Evolutionary conservation across 2,888 invertebrate genomes (phyloP).

Genomic region (Thalpophila matura): DNA sequence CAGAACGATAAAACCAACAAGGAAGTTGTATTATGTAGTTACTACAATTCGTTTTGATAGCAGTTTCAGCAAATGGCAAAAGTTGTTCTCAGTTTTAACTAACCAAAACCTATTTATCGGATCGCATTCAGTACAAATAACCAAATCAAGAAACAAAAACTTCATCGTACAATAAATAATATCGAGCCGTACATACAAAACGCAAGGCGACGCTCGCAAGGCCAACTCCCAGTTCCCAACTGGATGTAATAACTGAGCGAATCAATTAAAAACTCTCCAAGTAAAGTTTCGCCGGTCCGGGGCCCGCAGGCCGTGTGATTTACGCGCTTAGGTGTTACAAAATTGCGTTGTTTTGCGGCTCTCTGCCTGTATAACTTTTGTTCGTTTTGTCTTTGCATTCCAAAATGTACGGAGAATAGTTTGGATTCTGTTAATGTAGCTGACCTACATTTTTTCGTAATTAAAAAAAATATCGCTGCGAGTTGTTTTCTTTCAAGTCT

Average conservation of each 20-base stretch:
- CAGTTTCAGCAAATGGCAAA: constrained; percentile 29
- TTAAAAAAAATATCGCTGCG: constrained; percentile 38
- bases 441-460: constrained; percentile 50
- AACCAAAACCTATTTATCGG: constrained; percentile 29
- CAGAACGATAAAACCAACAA: constrained; percentile 14
- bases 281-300: constrained; percentile 68
- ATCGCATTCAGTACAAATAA: constrained; percentile 28
- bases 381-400: constrained; percentile 54
- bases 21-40: constrained; percentile 10
- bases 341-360: constrained; percentile 63
- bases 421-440: constrained; percentile 50
- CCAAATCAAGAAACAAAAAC: constrained; percentile 43
- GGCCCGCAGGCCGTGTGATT: constrained; percentile 71
- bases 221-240: constrained; percentile 55
- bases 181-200: constrained; percentile 25
- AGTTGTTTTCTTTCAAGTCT: constrained; percentile 21
- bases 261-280: constrained; percentile 79
- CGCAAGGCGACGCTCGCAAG: constrained; percentile 36
- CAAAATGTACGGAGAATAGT: constrained; percentile 30
- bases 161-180: constrained; percentile 40
- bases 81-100: constrained; percentile 35
- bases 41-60: constrained; percentile 17
- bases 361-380: constrained; percentile 55
- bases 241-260: constrained; percentile 69
- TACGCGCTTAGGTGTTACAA: constrained; percentile 69